Percentiles rank a stretch among this genome's conserved stretches.
Conservation (phyloP, 2,888 invertebrate genomes). For the Tiliacea citrago region DNA sequence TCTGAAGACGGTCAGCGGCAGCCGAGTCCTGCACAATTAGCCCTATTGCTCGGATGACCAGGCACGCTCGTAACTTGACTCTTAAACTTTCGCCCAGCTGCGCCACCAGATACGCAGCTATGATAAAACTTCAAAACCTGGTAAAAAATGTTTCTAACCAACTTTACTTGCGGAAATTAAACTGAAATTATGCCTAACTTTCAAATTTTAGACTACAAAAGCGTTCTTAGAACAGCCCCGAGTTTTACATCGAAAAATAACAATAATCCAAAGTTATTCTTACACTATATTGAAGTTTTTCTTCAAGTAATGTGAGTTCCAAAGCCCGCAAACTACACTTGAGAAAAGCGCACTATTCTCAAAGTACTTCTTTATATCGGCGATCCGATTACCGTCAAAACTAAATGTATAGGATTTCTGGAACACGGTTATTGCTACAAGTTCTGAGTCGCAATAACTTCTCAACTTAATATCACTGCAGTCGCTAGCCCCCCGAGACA, state of each 20-base stretch:
- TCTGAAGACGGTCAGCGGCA: slow-evolving; percentile 39
- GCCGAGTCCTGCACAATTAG: slow-evolving; percentile 34
- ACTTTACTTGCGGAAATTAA: slow-evolving; percentile 5
- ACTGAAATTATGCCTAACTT: slow-evolving; percentile 2
- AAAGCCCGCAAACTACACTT: slow-evolving; percentile 10
- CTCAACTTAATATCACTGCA: slow-evolving; percentile 57
- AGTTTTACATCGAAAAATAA: slow-evolving; percentile 6
- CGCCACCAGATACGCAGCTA: not conserved
- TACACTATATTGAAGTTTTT: not conserved
- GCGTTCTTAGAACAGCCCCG: slow-evolving; percentile 12
- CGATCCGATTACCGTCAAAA: slow-evolving; percentile 47
- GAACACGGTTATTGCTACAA: slow-evolving; percentile 56
- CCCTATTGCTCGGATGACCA: slow-evolving; percentile 31
- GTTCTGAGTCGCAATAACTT: slow-evolving; percentile 56
- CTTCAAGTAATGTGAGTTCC: not conserved
- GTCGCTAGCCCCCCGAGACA: slow-evolving; percentile 51
- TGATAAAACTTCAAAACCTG: not conserved
- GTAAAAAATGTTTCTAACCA: slow-evolving; percentile 3
- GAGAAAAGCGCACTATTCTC: not conserved
- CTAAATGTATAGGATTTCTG: slow-evolving; percentile 35
- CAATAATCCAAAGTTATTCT: not conserved
- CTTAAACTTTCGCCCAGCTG: not conserved
- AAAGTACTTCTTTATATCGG: slow-evolving; percentile 15
- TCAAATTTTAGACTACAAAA: slow-evolving; percentile 11
- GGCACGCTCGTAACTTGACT: slow-evolving; percentile 14